These are phyloP conservation scores for Champsocephalus gunnari DNA, from an alignment of 2,797 vertebrate genomes.

Conservation along the genomic window DNA sequence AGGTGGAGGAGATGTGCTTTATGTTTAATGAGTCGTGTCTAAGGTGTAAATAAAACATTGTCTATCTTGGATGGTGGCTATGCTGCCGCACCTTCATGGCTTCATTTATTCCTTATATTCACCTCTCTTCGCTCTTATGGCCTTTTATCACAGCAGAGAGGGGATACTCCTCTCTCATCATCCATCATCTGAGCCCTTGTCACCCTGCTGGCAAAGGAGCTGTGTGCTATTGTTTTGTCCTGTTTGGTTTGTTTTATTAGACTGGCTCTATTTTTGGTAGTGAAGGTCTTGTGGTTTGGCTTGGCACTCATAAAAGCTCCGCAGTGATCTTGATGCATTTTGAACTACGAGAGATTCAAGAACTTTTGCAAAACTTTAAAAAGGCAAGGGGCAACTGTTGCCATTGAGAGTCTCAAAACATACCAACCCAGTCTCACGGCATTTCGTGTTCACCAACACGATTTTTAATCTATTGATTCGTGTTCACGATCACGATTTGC, in stretches of 20 bases:
- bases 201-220: conserved; percentile 70
- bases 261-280: conserved; percentile 64
- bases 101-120: conserved; percentile 76
- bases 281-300: conserved; percentile 59
- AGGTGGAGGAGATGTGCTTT: conserved; percentile 38
- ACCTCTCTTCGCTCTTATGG: conserved; percentile 60
- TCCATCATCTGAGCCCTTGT: conserved; percentile 74
- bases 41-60: conserved; percentile 75
- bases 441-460: no score
- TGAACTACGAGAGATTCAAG: conserved; percentile 36
- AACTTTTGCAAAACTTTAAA: conserved; percentile 47
- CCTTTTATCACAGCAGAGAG: conserved; percentile 63
- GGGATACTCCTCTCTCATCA: conserved; percentile 72
- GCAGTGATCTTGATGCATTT: conserved; percentile 52
- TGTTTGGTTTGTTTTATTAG: conserved; percentile 64
- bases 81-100: conserved; percentile 64
- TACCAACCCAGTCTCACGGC: no score
- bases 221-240: conserved; percentile 68
- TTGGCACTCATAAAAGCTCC: conserved; percentile 45
- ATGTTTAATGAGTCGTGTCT: conserved; percentile 68
- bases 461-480: no score
- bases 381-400: conserved; percentile 22
- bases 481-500: no score
- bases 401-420: conserved; percentile 36
- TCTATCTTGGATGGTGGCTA: conserved; percentile 51